These are phyloP conservation scores for Eugnorisma glareosa DNA, from an alignment of 2,888 invertebrate species.

Conservation along the genomic window DNA sequence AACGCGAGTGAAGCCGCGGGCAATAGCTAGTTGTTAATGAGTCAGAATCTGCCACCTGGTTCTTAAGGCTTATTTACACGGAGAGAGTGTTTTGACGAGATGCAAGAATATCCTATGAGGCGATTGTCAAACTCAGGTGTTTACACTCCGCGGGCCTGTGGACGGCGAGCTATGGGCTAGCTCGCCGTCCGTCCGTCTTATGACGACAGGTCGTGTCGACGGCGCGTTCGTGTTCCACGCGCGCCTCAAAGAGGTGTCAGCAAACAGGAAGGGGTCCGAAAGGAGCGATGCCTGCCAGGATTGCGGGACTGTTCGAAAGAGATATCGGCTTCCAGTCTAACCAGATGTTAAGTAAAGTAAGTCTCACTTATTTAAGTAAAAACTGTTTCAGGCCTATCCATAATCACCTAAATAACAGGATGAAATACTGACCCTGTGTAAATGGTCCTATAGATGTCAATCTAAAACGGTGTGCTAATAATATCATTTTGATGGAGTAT, in stretches of 20 bases:
- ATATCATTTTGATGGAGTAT: conserved; percentile 7
- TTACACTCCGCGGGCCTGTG: too few species aligned
- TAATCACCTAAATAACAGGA: not conserved
- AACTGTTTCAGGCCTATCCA: not conserved
- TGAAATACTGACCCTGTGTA: not conserved
- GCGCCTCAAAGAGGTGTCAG: too few species aligned
- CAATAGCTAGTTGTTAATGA: conserved; percentile 47
- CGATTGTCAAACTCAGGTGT: not conserved
- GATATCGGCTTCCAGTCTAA: not conserved
- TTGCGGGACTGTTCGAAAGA: too few species aligned
- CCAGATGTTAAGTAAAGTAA: too few species aligned
- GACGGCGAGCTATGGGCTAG: too few species aligned
- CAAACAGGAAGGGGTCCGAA: too few species aligned
- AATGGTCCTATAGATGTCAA: conserved; percentile 14
- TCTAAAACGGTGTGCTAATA: conserved; percentile 26
- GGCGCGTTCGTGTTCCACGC: too few species aligned
- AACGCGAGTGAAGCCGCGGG: too few species aligned
- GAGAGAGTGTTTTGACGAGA: not conserved
- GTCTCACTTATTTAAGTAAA: too few species aligned
- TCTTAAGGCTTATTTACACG: not conserved
- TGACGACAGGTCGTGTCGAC: too few species aligned
- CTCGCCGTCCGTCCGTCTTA: too few species aligned
- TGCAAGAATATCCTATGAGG: not conserved
- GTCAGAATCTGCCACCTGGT: conserved; percentile 46
- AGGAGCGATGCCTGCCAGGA: too few species aligned